Percentiles rank a stretch among this genome's conserved stretches.
Evolutionary conservation across 2,113 vertebrate species (phyloP).

Genomic region (Panthera leo): DNA sequence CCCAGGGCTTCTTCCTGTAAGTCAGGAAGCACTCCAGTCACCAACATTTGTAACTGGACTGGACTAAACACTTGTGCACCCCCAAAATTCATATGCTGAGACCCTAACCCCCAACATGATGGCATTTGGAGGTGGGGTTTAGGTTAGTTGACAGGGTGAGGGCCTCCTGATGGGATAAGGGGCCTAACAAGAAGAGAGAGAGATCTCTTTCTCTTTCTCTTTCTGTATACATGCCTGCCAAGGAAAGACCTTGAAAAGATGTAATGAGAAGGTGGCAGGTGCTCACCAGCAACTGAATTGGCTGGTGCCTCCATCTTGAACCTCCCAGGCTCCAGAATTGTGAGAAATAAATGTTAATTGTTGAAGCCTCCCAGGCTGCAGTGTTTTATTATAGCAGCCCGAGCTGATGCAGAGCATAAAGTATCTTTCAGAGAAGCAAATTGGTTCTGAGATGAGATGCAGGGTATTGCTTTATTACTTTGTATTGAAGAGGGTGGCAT

Average conservation of each 20-base stretch:
- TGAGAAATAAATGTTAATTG: not conserved
- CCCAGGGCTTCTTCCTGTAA: not conserved
- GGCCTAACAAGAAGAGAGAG: not conserved
- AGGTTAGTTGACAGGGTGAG: not conserved
- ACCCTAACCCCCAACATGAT: not conserved
- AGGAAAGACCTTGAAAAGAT: not conserved
- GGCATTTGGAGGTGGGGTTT: not conserved
- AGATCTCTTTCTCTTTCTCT: not conserved
- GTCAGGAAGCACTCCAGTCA: not conserved
- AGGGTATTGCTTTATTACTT: not conserved
- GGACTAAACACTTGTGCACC: not conserved
- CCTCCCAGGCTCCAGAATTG: not conserved
- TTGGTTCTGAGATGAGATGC: not conserved
- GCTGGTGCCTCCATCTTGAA: not conserved
- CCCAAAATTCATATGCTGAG: not conserved
- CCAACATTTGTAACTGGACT: not conserved
- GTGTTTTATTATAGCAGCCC: not conserved
- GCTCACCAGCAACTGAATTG: not conserved
- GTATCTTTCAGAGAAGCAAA: not conserved
- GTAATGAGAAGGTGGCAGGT: not conserved
- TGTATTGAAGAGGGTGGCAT: not conserved
- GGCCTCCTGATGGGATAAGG: not conserved
- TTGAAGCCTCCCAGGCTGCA: not conserved
- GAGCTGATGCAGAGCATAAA: not conserved
- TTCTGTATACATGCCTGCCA: not conserved